Evolutionary conservation across 2,888 invertebrate species (phyloP), one percentile per base, ranked within the genome.

Genomic region (Heliconius aoede): DNA sequence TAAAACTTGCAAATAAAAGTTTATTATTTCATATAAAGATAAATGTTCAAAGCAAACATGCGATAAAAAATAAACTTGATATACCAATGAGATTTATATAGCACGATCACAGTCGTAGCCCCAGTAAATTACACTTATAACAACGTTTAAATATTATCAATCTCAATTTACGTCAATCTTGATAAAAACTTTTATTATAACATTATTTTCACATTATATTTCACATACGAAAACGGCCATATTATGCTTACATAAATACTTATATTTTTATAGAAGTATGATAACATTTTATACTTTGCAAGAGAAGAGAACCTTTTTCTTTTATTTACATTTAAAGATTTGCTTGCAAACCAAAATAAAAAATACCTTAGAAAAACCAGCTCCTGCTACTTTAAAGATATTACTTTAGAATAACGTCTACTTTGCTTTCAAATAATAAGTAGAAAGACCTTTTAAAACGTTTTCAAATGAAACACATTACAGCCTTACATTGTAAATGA

Each of bases 101-200:
- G 4, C 24, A 8, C 8, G 0, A 8, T 40, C n/a, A 55, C 55
- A n/a, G 55, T 9, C n/a, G 24, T 24, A 15, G 24, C 40, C 65
- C 7, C 11, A 13, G 32, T 65, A 26, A 36, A 65, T 5, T 40
- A 36, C 40, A 3, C 8, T 15, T 15, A 40, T 40, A 36, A 65
- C 24, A 65, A 65, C 13, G 3, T 65, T 62, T 24, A 32, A 36
- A 65, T 65, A 65, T 40, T 36, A 65, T 65, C 65, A 65, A 65
- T 65, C 65, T 65, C 36, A 65, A 65, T 65, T 65, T 65, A 65
- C 65, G 26, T 65, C 65, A 65, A 40, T 65, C 65, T 65, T 65
- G 24, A 65, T 40, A 65, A 15, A 65, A 65, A 65, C 36, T 65
- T 65, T 40, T 40, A 40, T 40, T 40, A 64, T 36, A 64, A 64